These are phyloP conservation scores for Tarsius wallacei DNA, from an alignment of 2,797 vertebrate genomes.

Conservation along the genomic window DNA sequence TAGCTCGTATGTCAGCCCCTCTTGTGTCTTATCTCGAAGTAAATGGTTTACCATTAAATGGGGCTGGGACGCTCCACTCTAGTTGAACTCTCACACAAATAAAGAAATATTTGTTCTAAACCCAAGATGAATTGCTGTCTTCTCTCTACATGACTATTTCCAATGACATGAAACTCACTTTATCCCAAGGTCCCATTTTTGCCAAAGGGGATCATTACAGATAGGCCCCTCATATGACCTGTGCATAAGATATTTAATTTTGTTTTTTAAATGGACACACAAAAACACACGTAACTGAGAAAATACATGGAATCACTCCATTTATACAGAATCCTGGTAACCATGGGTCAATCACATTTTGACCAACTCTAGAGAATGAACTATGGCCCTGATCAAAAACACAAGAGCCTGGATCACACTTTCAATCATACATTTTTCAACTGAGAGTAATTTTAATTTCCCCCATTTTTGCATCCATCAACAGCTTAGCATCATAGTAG, in stretches of 20 bases:
- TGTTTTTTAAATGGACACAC: slow-evolving; percentile 21
- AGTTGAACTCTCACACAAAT: background rate
- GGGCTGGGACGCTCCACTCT: background rate
- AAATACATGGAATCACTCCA: background rate
- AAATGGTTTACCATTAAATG: background rate
- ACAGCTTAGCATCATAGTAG: background rate
- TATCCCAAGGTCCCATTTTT: background rate
- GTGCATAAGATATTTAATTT: background rate
- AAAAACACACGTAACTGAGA: background rate
- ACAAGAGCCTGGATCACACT: background rate
- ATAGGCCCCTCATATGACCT: background rate
- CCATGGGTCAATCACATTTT: background rate
- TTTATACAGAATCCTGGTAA: slow-evolving; percentile 37
- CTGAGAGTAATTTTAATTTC: background rate
- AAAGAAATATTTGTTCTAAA: slow-evolving; percentile 7
- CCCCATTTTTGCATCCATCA: background rate
- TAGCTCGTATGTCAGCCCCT: background rate
- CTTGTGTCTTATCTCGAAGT: background rate
- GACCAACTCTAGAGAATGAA: background rate
- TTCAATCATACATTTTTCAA: background rate
- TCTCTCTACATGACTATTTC: background rate
- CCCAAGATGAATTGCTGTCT: background rate
- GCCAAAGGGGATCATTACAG: background rate
- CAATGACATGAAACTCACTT: background rate
- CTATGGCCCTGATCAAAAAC: background rate